A percentile compares a stretch with the other conserved stretches of the same genome.
These are phyloP conservation scores for Tetrax tetrax DNA, from an alignment of 2,113 vertebrate genomes.

Conservation along the genomic window DNA sequence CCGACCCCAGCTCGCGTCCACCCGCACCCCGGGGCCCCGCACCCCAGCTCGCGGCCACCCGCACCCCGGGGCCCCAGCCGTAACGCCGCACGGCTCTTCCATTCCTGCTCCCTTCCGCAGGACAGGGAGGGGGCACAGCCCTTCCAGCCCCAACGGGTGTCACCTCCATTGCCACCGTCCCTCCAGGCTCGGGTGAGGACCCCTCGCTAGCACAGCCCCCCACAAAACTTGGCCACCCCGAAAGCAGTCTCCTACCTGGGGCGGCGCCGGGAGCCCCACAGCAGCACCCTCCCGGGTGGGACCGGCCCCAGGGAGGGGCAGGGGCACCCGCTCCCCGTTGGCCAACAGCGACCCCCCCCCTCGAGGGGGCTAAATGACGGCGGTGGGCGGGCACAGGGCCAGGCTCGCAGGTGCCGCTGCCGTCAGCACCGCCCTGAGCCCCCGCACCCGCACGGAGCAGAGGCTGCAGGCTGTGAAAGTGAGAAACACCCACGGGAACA, in stretches of 20 bases:
- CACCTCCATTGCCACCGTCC: too few species aligned
- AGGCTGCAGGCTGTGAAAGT: background rate
- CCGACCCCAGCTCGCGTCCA: rapidly evolving
- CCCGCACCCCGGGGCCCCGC: rapidly evolving
- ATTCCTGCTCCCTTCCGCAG: background rate
- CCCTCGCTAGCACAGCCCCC: background rate
- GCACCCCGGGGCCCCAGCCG: too few species aligned
- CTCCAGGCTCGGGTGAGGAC: background rate
- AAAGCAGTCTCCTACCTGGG: background rate
- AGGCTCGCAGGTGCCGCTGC: background rate
- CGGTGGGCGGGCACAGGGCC: rapidly evolving
- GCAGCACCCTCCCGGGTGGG: background rate
- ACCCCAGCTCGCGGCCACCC: rapidly evolving
- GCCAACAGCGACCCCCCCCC: background rate
- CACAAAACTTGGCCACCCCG: rapidly evolving
- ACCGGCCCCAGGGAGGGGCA: rapidly evolving
- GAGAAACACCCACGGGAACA: background rate
- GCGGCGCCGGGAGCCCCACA: rapidly evolving
- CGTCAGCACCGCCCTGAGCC: background rate
- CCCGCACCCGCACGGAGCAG: background rate
- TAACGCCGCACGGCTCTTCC: background rate
- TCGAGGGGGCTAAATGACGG: rapidly evolving
- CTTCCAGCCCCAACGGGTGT: too few species aligned
- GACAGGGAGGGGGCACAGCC: too few species aligned
- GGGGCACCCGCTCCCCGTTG: rapidly evolving